Conservation (phyloP, 2,797 vertebrate species). For the Gallinago nigripennis region DNA sequence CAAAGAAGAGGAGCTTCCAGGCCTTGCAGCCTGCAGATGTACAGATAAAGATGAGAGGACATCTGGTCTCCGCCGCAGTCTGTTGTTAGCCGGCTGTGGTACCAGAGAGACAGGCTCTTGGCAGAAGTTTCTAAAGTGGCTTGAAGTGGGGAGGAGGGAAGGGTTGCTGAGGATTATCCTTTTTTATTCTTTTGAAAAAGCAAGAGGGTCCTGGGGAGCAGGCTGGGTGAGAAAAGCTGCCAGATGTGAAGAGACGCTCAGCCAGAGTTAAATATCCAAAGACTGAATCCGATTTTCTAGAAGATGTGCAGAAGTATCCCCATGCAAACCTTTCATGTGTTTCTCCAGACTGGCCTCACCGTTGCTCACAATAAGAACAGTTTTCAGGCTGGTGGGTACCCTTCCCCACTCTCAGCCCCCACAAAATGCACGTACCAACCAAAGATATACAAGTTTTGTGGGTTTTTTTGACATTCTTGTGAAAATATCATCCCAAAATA, state of each 20-base stretch:
- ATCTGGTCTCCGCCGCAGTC: neutral
- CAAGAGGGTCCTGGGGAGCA: neutral
- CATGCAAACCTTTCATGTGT: neutral
- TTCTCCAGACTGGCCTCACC: neutral
- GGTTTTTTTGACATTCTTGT: neutral
- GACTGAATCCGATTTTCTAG: neutral
- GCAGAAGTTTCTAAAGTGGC: conserved; percentile 16
- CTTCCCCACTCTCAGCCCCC: neutral
- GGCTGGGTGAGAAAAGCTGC: neutral
- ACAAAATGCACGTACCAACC: neutral
- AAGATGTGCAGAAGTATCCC: neutral
- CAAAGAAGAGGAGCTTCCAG: neutral
- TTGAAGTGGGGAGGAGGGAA: neutral
- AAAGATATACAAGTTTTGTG: neutral
- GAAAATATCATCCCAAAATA: neutral
- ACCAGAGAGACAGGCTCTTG: neutral
- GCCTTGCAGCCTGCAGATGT: neutral
- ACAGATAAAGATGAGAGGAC: conserved; percentile 19
- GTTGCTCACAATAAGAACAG: neutral
- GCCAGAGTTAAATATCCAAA: neutral
- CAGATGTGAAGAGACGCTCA: conserved; percentile 24
- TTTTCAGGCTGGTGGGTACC: neutral
- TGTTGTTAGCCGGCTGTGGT: neutral
- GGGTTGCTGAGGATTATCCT: neutral
- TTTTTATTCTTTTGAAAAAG: neutral